Evolutionary conservation across 2,797 vertebrate species (phyloP), one percentile per base, ranked within the genome.

Genomic region (Capromys pilorides): DNA sequence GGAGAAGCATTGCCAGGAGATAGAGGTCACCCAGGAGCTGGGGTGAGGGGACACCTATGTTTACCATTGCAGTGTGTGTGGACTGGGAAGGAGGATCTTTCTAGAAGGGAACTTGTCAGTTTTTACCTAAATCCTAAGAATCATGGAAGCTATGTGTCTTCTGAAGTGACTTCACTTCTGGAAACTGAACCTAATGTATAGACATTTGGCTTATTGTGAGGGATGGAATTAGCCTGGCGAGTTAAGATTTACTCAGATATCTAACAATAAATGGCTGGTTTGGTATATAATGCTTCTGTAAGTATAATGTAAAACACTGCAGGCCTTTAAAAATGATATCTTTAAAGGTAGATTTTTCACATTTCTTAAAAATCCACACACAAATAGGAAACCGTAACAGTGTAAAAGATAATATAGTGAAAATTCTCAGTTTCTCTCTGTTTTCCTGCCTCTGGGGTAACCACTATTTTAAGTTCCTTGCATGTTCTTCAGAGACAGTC

Each of bases 301-400:
- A 1, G 0, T 59, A 11, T 5, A 75, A 71, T 57, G n/a, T 31
- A 57, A 66, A 88, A 41, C 75, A 91, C 26, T 8, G 4, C 13
- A 49, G n/a, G 64, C 21, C 1, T 64, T 79, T 57, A 69, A 51
- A 64, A n/a, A 86, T 28, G 33, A 69, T 22, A 51, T 16, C 8
- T 86, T 71, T 90, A 90, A 79, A 90, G n/a, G 39, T 69, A 62
- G 36, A 64, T 73, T 78, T 85, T 91, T 69, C 81, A 39, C 81
- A 26, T 95, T 82, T 79, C 67, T 85, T 33, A 88, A 86, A 82
- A 39, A 51, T 71, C 18, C 31, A 64, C 9, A 6, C 33, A 9
- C 33, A 94, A 6, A 33, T n/a, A 75, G 64, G 71, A 77, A 49
- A 87, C 13, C 24, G 51, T 10, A 11, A 21, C 54, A 16, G 21